These are phyloP conservation scores for Phragmatobia fuliginosa DNA, from an alignment of 2,888 invertebrate species.

Conservation along the genomic window DNA sequence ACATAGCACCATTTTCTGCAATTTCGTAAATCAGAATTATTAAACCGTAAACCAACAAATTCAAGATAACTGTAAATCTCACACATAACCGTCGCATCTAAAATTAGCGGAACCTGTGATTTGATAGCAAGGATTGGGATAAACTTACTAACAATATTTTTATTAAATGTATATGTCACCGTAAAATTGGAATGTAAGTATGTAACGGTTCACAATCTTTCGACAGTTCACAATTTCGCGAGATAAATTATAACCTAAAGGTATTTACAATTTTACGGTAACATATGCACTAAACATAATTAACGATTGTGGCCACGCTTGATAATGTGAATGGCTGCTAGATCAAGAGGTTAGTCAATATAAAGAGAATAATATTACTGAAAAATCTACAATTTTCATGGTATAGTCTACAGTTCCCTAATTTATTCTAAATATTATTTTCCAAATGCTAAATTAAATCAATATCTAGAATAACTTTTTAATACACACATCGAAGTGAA, in stretches of 20 bases:
- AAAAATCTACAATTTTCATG: not conserved
- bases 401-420: not conserved
- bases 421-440: not conserved
- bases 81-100: too few relatives aligned
- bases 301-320: too few relatives aligned
- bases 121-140: too few relatives aligned
- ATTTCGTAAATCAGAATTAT: conserved; percentile 6
- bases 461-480: conserved; percentile 40
- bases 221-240: too few relatives aligned
- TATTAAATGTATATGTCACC: too few relatives aligned
- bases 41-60: not conserved
- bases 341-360: not conserved
- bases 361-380: not conserved
- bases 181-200: too few relatives aligned
- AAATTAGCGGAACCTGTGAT: too few relatives aligned
- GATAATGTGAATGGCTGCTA: not conserved
- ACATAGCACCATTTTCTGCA: conserved; percentile 78
- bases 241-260: too few relatives aligned
- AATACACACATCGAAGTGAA: conserved; percentile 25
- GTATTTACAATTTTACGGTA: too few relatives aligned
- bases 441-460: conserved; percentile 21
- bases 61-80: not conserved
- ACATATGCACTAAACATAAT: too few relatives aligned
- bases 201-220: too few relatives aligned
- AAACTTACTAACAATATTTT: too few relatives aligned